Percentiles rank a stretch among this genome's conserved stretches.
These are phyloP conservation scores for Hofmannophila pseudospretella DNA, from an alignment of 2,888 invertebrate species.

Conservation along the genomic window DNA sequence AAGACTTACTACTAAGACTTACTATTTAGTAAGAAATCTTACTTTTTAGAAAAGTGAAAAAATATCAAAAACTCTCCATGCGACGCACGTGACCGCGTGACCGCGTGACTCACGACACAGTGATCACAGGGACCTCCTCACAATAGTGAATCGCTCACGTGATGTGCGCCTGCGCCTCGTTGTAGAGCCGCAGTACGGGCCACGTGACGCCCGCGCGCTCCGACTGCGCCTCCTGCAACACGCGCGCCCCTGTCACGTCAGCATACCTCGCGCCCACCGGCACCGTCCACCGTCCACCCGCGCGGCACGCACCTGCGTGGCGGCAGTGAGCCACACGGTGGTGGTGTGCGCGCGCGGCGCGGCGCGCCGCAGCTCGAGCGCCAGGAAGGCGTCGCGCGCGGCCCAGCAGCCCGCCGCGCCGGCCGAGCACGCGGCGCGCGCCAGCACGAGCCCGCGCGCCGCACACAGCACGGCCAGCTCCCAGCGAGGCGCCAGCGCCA, in stretches of 20 bases:
- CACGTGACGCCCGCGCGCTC: conserved; percentile 52
- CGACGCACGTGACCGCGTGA: no score
- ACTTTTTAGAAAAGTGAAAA: no score
- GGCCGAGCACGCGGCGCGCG: conserved; percentile 39
- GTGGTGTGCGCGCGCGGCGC: conserved; percentile 40
- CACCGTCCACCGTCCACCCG: neutral
- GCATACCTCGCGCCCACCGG: neutral
- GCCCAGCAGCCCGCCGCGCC: conserved; percentile 30
- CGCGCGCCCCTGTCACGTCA: neutral
- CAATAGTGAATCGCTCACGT: conserved; percentile 39
- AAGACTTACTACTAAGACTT: no score
- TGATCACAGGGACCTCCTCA: no score
- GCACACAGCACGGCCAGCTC: conserved; percentile 40
- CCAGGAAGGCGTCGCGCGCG: conserved; percentile 33
- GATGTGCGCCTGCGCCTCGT: conserved; percentile 44
- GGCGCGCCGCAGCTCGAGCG: conserved; percentile 39
- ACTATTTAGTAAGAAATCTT: no score
- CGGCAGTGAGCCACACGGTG: conserved; percentile 52
- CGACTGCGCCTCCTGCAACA: conserved; percentile 44
- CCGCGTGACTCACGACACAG: no score
- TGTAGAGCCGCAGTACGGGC: conserved; percentile 48
- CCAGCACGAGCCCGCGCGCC: conserved; percentile 31
- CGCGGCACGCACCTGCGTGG: conserved; percentile 46
- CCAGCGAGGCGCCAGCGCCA: conserved; percentile 42
- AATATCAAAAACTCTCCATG: no score